These are phyloP conservation scores for Rapana venosa DNA, from an alignment of 2,888 invertebrate genomes.

Conservation along the genomic window DNA sequence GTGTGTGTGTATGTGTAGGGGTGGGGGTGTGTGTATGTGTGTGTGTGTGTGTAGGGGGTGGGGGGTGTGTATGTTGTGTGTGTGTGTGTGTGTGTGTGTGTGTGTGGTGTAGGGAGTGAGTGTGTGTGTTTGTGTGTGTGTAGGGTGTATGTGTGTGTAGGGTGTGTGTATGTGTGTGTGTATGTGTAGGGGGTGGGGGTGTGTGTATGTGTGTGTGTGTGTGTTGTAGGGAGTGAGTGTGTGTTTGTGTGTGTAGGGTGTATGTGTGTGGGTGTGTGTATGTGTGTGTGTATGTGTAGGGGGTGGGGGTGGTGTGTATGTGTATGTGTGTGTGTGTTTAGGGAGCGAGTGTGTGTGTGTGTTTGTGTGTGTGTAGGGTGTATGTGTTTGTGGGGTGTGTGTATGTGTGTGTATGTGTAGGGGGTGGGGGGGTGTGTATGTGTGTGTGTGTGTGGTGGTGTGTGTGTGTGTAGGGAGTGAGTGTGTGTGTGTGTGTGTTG, in stretches of 20 bases:
- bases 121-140: neutral
- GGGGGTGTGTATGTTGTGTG: neutral
- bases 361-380: no score
- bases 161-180: neutral
- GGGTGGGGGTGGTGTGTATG: no score
- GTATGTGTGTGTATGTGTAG: no score
- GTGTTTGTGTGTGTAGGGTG: neutral
- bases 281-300: neutral
- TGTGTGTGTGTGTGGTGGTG: no score
- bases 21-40: neutral
- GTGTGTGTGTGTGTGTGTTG: neutral
- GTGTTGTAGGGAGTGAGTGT: neutral
- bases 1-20: neutral
- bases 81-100: neutral
- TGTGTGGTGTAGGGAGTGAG: neutral
- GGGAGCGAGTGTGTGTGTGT: no score
- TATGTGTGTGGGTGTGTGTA: neutral
- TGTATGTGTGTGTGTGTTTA: no score
- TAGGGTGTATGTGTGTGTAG: neutral
- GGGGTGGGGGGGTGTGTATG: no score
- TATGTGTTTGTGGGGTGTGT: no score
- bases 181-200: no score
- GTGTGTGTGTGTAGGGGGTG: neutral
- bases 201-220: neutral
- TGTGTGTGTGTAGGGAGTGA: neutral